Evolutionary conservation across 1,140 invertebrate species (phyloP).

Genomic region (Muscidifurax raptorellus): DNA sequence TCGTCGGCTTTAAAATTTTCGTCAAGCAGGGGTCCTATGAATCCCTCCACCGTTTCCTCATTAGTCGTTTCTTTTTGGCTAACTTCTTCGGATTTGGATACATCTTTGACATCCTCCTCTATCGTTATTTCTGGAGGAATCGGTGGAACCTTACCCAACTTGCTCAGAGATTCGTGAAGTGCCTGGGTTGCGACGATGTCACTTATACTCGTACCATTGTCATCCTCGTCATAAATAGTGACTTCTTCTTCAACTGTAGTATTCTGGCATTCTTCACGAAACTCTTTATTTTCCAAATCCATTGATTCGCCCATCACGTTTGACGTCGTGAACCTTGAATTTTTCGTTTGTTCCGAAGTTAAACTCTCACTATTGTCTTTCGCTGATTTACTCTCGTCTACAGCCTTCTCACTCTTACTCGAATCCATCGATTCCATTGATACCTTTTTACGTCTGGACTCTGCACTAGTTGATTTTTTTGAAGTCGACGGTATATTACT

Average conservation of each 20-base stretch:
- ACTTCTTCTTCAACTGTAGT: slow-evolving; percentile 64
- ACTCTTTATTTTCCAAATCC: slow-evolving; percentile 61
- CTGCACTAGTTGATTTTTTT: slow-evolving; percentile 31
- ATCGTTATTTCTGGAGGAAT: slow-evolving; percentile 64
- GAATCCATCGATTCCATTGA: slow-evolving; percentile 4
- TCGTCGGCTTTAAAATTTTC: slow-evolving; percentile 73
- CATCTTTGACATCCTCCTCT: slow-evolving; percentile 57
- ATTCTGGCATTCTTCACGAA: slow-evolving; percentile 50
- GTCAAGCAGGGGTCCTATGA: slow-evolving; percentile 72
- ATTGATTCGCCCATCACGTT: slow-evolving; percentile 63
- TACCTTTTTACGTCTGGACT: slow-evolving; percentile 28
- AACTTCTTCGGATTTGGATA: slow-evolving; percentile 56
- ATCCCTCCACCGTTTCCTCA: slow-evolving; percentile 70
- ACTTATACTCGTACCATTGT: slow-evolving; percentile 73
- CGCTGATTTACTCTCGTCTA: slow-evolving; percentile 43
- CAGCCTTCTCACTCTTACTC: slow-evolving; percentile 11
- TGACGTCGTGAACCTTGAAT: slow-evolving; percentile 70
- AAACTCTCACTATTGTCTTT: slow-evolving; percentile 24
- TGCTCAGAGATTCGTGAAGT: slow-evolving; percentile 72
- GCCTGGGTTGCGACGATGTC: slow-evolving; percentile 74
- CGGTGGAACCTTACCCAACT: slow-evolving; percentile 71
- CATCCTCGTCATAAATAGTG: slow-evolving; percentile 71
- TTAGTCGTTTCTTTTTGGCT: slow-evolving; percentile 53
- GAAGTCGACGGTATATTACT: slow-evolving; percentile 32
- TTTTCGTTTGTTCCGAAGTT: slow-evolving; percentile 57